Evolutionary conservation across 2,888 invertebrate species (phyloP), one percentile per base, ranked within the genome.

Genomic region (Hipparchia sbordonii): DNA sequence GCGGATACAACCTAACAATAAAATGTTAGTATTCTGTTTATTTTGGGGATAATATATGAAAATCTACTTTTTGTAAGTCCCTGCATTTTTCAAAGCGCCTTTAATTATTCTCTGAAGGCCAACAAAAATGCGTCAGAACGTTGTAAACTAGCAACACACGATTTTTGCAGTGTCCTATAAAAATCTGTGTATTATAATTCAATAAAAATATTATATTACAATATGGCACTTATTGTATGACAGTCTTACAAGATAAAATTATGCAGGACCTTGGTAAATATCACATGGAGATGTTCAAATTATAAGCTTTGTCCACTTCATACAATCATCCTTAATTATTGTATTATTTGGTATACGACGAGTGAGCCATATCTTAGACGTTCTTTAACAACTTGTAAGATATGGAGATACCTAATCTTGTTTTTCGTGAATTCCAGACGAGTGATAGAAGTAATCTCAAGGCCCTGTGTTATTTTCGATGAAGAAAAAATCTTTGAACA

Each of bases 121-220:
- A 87, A 87, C 86, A 91, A 93, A 93, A 93, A 91, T 81, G 89
- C 89, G 56, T 79, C 79, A 82, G 77, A 77, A 80, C 77, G 65
- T 71, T 74, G 73, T 60, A 54, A 67, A 65, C 69, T 76, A 74
- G 70, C 80, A 87, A 92, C 93, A 93, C 93, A 92, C 89, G 82
- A 88, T 92, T 89, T 93, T 92, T 93, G 90, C 92, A 92, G 90
- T 79, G 74, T 75, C 84, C 89, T 92, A 89, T 93, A 93, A 92
- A 92, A 93, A 92, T 86, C 89, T 92, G 93, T 93, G 89, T 88
- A 86, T 77, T 51, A 9, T 51, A 52, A 65, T 52, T 51, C 12
- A 12, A 7, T 57, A 51, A 48, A 4, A 63, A 13, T 13, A 52
- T 52, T 52, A n/a, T 63, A 13, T 9, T 63, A 48, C 51, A 66